Evolutionary conservation across 2,113 vertebrate species (phyloP).

Genomic region (Zootoca vivipara): DNA sequence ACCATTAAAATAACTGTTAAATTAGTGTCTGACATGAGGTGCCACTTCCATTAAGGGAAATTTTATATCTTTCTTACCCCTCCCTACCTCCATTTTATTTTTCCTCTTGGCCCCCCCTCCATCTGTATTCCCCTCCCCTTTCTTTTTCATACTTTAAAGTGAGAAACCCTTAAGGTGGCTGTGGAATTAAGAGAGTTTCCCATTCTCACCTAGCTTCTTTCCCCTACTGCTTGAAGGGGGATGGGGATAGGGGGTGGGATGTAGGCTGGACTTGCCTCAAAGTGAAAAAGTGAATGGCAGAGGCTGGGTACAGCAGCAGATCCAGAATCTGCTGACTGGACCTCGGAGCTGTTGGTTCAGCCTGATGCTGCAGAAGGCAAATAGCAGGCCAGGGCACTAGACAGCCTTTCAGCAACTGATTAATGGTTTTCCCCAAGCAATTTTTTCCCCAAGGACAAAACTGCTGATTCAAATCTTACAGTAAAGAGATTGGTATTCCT

Average conservation of each 20-base stretch:
- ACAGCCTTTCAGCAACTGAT: neutral
- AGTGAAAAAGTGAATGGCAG: neutral
- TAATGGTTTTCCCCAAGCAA: neutral
- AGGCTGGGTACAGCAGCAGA: neutral
- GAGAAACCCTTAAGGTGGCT: neutral
- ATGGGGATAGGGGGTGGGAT: neutral
- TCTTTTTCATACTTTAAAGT: neutral
- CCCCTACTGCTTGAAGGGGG: neutral
- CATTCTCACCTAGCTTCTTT: neutral
- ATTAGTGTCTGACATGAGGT: conserved; percentile 69
- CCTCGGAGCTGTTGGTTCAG: neutral
- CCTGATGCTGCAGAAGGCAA: neutral
- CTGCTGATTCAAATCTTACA: neutral
- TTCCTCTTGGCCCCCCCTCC: neutral
- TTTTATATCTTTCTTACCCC: conserved; percentile 34
- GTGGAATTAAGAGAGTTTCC: neutral
- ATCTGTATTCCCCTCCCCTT: neutral
- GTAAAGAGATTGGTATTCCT: neutral
- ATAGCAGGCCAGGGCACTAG: neutral
- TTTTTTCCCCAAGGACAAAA: neutral
- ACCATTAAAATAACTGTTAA: conserved; percentile 72
- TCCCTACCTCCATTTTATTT: neutral
- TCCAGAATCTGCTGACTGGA: neutral
- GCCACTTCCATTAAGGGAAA: conserved; percentile 64
- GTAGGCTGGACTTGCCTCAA: neutral